These are phyloP conservation scores for Fissipunctia ypsillon DNA, from an alignment of 2,888 invertebrate species.

Conservation along the genomic window DNA sequence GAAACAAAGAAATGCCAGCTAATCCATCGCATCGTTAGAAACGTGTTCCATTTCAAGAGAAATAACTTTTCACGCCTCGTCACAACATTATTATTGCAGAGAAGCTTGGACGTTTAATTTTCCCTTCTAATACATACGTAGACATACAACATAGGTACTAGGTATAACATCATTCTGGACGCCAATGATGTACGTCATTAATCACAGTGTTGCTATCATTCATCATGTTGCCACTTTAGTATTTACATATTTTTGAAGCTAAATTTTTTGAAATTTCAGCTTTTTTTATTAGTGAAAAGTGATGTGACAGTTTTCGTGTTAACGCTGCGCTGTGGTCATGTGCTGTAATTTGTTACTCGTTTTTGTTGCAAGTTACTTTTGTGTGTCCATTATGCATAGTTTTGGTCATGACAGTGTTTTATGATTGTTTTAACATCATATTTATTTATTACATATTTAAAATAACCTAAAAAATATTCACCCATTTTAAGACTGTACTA, in stretches of 20 bases:
- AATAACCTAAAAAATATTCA: background rate
- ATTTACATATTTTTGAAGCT: constrained; percentile 73
- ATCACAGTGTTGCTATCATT: constrained; percentile 65
- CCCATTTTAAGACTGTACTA: background rate
- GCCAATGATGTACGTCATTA: constrained; percentile 59
- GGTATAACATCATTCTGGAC: constrained; percentile 41
- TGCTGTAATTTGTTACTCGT: constrained; percentile 26
- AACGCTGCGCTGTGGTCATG: constrained; percentile 17
- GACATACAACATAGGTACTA: constrained; percentile 24
- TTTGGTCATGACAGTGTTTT: too few species aligned
- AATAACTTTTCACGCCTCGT: constrained; percentile 64
- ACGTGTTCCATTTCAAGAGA: constrained; percentile 51
- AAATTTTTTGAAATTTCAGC: constrained; percentile 66
- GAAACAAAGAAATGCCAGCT: constrained; percentile 4
- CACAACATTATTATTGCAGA: constrained; percentile 60
- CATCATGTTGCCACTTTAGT: constrained; percentile 74
- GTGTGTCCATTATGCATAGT: too few species aligned
- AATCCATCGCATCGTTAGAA: constrained; percentile 29
- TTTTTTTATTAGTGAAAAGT: constrained; percentile 71
- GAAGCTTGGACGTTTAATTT: constrained; percentile 62
- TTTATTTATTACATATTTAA: background rate
- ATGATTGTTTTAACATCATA: background rate
- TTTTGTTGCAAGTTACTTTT: constrained; percentile 23
- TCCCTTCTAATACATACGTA: constrained; percentile 7
- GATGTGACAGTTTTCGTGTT: constrained; percentile 66